Evolutionary conservation across 2,113 vertebrate species (phyloP).

Genomic region (Spea multiplicata): DNA sequence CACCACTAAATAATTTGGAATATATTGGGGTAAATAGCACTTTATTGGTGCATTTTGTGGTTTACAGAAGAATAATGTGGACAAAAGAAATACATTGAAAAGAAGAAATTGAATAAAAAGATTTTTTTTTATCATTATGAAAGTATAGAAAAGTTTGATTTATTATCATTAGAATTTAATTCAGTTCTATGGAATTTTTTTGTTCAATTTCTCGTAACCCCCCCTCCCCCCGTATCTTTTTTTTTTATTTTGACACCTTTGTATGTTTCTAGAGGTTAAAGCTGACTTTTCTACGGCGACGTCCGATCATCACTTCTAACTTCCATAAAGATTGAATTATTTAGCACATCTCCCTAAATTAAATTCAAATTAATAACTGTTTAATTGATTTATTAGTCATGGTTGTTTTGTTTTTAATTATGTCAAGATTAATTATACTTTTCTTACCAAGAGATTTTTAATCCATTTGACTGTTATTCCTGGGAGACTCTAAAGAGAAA

Average conservation of each 20-base stretch:
- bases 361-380: conserved; percentile 25
- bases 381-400: conserved; percentile 40
- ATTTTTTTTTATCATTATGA: too few species aligned
- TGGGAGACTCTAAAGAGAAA: conserved; percentile 11
- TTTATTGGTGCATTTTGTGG: too few species aligned
- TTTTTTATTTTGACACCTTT: not conserved
- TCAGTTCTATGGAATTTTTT: too few species aligned
- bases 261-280: not conserved
- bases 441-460: conserved; percentile 17
- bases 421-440: conserved; percentile 31
- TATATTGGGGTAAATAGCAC: too few species aligned
- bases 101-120: too few species aligned
- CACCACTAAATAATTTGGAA: too few species aligned
- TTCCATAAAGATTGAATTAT: conserved; percentile 23
- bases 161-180: too few species aligned
- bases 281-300: not conserved
- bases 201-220: too few species aligned
- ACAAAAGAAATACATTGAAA: too few species aligned
- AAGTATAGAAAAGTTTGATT: too few species aligned
- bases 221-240: not conserved
- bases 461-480: conserved; percentile 36
- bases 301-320: not conserved
- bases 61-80: too few species aligned
- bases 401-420: conserved; percentile 38
- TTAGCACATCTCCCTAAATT: conserved; percentile 18